phyloP scores from a whole-genome alignment of 2,888 invertebrate genomes.

The Horisme vitalbata region DNA sequence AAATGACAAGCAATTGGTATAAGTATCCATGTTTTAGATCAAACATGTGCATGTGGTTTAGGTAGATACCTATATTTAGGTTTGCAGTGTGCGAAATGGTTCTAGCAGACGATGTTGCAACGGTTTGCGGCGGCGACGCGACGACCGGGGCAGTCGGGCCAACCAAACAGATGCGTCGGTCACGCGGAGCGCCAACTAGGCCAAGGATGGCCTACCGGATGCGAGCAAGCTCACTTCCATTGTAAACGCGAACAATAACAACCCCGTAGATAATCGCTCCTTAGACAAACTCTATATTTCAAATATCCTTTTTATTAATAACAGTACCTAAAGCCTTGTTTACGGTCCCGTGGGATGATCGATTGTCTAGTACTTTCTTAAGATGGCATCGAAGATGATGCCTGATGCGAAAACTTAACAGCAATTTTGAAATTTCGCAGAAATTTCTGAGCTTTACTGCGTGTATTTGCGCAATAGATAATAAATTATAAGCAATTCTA shows the following conservation, averaged over 20 bases:
- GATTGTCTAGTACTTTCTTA: no score
- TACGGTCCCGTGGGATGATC: no score
- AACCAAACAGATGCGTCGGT: slow-evolving; percentile 57
- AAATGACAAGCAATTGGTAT: slow-evolving; percentile 1
- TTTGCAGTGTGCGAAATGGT: slow-evolving; percentile 38
- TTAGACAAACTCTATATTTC: background rate
- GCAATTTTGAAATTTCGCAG: slow-evolving; percentile 6
- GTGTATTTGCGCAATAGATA: slow-evolving; percentile 40
- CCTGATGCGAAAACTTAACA: background rate
- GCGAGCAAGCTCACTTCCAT: slow-evolving; percentile 41
- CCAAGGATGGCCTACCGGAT: slow-evolving; percentile 69
- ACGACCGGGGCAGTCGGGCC: slow-evolving; percentile 39
- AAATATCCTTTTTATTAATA: background rate
- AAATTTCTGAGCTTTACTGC: slow-evolving; percentile 23
- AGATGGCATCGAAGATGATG: no score
- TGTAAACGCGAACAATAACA: slow-evolving; percentile 33
- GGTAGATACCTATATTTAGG: slow-evolving; percentile 34
- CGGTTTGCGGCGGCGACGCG: slow-evolving; percentile 29
- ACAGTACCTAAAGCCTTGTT: no score
- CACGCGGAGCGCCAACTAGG: slow-evolving; percentile 63
- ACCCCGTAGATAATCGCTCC: slow-evolving; percentile 28
- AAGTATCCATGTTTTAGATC: slow-evolving; percentile 27
- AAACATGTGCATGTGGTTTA: slow-evolving; percentile 28
- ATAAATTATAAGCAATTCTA: slow-evolving; percentile 54
- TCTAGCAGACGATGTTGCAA: slow-evolving; percentile 48